A percentile compares a stretch with the other conserved stretches of the same genome.
phyloP scores from a whole-genome alignment of 1,140 invertebrate species.

The Cherax destructor region DNA sequence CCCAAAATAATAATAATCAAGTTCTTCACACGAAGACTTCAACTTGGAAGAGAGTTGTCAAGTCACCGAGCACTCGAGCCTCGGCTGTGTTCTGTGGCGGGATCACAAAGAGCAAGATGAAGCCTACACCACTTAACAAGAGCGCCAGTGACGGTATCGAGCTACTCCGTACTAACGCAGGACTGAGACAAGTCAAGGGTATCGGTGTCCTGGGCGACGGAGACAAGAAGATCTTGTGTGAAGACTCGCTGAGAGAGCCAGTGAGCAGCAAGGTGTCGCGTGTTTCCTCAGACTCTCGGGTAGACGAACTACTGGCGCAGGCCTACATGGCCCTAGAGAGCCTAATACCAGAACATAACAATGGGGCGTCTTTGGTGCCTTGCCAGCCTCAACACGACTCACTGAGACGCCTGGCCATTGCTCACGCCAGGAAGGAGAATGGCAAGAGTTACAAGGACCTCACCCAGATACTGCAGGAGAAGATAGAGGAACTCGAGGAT shows the following conservation, averaged over 20 bases:
- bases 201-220: not conserved
- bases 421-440: slow-evolving; percentile 68
- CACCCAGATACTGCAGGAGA: slow-evolving; percentile 71
- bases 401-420: slow-evolving; percentile 41
- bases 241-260: slow-evolving; percentile 25
- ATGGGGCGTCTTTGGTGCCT: not conserved
- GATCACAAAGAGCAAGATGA: slow-evolving; percentile 14
- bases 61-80: slow-evolving; percentile 27
- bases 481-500: slow-evolving; percentile 70
- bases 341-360: slow-evolving; percentile 54
- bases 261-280: slow-evolving; percentile 52
- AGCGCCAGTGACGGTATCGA: slow-evolving; percentile 71
- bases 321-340: slow-evolving; percentile 69
- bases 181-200: slow-evolving; percentile 11
- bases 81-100: slow-evolving; percentile 70
- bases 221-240: slow-evolving; percentile 10
- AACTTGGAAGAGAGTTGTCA: slow-evolving; percentile 12
- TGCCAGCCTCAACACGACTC: slow-evolving; percentile 11
- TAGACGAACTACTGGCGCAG: slow-evolving; percentile 70
- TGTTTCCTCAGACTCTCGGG: slow-evolving; percentile 69
- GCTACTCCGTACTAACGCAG: slow-evolving; percentile 40
- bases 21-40: slow-evolving; percentile 9
- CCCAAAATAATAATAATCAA: slow-evolving; percentile 63
- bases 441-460: slow-evolving; percentile 69
- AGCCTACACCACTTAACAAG: slow-evolving; percentile 68